These are phyloP conservation scores for Dendrolimus pini DNA, from an alignment of 2,888 invertebrate genomes.

Conservation along the genomic window DNA sequence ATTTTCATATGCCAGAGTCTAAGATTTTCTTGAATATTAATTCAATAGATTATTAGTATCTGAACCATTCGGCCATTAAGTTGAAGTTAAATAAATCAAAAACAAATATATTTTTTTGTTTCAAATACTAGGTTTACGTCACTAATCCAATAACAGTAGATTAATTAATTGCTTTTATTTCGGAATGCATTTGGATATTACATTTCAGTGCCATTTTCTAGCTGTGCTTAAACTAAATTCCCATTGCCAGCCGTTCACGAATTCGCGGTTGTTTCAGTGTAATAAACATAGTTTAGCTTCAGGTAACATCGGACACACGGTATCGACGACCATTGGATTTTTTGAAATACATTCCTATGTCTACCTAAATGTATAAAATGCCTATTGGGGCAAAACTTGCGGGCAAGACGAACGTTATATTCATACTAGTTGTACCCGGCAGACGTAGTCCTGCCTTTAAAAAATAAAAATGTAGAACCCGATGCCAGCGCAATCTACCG, in stretches of 20 bases:
- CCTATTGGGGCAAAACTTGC: background rate
- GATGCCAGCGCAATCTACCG: too few species aligned
- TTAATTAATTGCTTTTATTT: slow-evolving; percentile 10
- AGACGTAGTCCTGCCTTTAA: too few species aligned
- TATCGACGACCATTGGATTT: slow-evolving; percentile 4
- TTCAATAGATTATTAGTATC: too few species aligned
- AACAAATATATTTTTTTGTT: too few species aligned
- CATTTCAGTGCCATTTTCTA: background rate
- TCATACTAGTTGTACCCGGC: too few species aligned
- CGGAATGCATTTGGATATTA: background rate
- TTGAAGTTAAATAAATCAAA: too few species aligned
- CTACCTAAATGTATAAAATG: background rate
- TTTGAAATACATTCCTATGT: background rate
- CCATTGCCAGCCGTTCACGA: slow-evolving; percentile 41
- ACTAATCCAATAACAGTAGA: background rate
- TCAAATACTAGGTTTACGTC: too few species aligned
- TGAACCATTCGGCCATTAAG: too few species aligned
- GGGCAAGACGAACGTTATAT: background rate
- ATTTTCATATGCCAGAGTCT: too few species aligned
- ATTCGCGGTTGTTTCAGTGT: slow-evolving; percentile 49
- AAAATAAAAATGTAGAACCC: too few species aligned
- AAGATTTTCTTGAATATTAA: too few species aligned
- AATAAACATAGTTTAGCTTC: slow-evolving; percentile 66
- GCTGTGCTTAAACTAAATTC: slow-evolving; percentile 47
- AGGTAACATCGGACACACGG: slow-evolving; percentile 50